These are phyloP conservation scores for Dipodomys stephensi DNA, from an alignment of 2,113 vertebrate genomes.

Conservation along the genomic window DNA sequence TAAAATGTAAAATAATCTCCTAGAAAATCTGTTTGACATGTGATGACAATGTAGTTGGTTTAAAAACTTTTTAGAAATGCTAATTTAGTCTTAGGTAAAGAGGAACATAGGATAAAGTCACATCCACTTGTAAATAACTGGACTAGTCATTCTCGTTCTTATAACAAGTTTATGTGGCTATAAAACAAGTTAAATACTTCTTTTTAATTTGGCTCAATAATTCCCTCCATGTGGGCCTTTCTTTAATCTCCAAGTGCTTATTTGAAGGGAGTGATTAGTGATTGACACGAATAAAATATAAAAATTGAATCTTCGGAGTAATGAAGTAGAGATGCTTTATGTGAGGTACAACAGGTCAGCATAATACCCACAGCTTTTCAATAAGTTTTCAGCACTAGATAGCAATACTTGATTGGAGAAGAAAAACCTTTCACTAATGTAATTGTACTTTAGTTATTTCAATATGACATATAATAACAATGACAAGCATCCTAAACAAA, in stretches of 20 bases:
- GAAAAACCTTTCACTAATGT: background rate
- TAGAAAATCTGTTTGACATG: background rate
- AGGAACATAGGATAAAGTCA: background rate
- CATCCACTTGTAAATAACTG: background rate
- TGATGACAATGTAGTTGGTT: background rate
- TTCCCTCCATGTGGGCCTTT: background rate
- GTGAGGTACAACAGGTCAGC: background rate
- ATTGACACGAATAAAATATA: background rate
- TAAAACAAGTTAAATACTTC: background rate
- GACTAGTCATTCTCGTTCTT: background rate
- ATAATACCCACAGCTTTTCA: background rate
- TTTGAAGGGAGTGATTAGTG: too few relatives aligned
- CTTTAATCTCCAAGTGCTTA: background rate
- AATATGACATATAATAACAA: background rate
- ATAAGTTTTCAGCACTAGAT: fast-evolving
- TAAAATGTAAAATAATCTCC: background rate
- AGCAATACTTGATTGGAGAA: background rate
- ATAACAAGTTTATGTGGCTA: background rate
- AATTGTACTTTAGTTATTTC: background rate
- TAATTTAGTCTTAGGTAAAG: fast-evolving
- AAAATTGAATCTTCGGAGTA: background rate
- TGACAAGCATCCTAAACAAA: background rate
- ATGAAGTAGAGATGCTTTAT: background rate
- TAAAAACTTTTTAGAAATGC: background rate
- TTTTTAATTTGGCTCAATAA: background rate